Base-by-base conservation (phyloP, 2,888 invertebrate genomes). In the Drosophila paramelanica region DNA sequence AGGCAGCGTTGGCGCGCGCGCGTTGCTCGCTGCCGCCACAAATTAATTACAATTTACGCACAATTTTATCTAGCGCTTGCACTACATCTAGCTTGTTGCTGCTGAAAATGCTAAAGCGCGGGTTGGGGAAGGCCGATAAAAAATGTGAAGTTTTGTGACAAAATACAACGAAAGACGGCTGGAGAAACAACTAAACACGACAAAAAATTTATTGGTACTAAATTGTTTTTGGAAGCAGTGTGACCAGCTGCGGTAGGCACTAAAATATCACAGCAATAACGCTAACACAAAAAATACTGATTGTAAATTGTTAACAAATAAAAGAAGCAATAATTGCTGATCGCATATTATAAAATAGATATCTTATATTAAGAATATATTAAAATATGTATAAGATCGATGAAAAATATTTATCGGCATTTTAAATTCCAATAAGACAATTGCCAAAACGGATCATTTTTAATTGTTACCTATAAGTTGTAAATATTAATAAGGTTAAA, bases 1-100 rank as follows among this genome's bases (percentile, higher is more conserved):
- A 76, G 42, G 23, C 52, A 73, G 73, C 74, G 42, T 77, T 77
- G 77, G 77, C 77, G 77, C 77, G 77, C 77, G 77, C 74, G 77
- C 74, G 49, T 71, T 77, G 64, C 52, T 46, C 38, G 60, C 60
- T 56, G 64, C 55, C 58, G 51, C 61, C 53, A 58, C 41, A 61
- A 75, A 50, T 58, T 45, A 45, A 49, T 50, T 36, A 41, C 20
- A 53, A 59, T 62, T 58, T 55, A 65, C 55, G 59, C 60, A 65
- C 41, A 65, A 60, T 51, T 59, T 52, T 50, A n/a, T 27, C 33
- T 43, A 10, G 10, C 38, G 33, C n/a, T 43, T 59, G 60, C 39
- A 74, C 38, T 60, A 56, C 55, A 71, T 68, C 76, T 52, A 45
- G 65, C 47, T 61, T 57, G 55, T 45, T 68, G 73, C 50, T 61